A percentile compares a stretch with the other conserved stretches of the same genome.
These are phyloP conservation scores for Dendrolimus punctatus DNA, from an alignment of 1,140 invertebrate genomes.

Conservation along the genomic window DNA sequence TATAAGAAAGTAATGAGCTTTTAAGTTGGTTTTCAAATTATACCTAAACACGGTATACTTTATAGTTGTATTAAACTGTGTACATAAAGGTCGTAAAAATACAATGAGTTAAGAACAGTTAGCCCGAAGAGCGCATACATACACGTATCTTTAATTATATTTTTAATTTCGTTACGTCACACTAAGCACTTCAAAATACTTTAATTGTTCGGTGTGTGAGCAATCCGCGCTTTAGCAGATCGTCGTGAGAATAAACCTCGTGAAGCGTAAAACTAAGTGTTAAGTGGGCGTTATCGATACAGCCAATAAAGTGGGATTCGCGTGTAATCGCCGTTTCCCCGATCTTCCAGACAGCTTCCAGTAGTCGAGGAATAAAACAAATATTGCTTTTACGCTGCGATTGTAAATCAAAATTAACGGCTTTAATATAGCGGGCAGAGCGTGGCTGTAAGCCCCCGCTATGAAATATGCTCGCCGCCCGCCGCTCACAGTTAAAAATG, in stretches of 20 bases:
- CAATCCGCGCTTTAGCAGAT: too few species aligned
- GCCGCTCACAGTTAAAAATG: constrained; percentile 67
- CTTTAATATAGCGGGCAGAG: constrained; percentile 63
- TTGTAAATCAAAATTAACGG: constrained; percentile 72
- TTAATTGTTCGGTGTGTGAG: too few species aligned
- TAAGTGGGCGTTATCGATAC: constrained; percentile 54
- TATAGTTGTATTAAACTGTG: too few species aligned
- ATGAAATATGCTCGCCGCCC: constrained; percentile 66
- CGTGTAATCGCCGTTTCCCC: constrained; percentile 36
- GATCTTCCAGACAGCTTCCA: constrained; percentile 46
- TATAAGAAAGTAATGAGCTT: too few species aligned
- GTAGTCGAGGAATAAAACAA: constrained; percentile 64
- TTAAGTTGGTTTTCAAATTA: too few species aligned
- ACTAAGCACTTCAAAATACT: too few species aligned
- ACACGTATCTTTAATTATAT: too few species aligned
- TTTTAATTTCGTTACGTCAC: too few species aligned
- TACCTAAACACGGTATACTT: too few species aligned
- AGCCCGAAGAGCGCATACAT: too few species aligned
- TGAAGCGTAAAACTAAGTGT: constrained; percentile 35
- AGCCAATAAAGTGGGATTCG: constrained; percentile 38
- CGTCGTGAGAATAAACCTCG: constrained; percentile 36
- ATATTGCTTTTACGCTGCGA: constrained; percentile 67
- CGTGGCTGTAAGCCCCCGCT: constrained; percentile 61
- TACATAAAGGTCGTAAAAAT: too few species aligned
- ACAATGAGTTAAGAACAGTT: too few species aligned